A percentile compares a stretch with the other conserved stretches of the same genome.
phyloP scores from a whole-genome alignment of 2,888 invertebrate species.

The Ennomos fuscantarius region DNA sequence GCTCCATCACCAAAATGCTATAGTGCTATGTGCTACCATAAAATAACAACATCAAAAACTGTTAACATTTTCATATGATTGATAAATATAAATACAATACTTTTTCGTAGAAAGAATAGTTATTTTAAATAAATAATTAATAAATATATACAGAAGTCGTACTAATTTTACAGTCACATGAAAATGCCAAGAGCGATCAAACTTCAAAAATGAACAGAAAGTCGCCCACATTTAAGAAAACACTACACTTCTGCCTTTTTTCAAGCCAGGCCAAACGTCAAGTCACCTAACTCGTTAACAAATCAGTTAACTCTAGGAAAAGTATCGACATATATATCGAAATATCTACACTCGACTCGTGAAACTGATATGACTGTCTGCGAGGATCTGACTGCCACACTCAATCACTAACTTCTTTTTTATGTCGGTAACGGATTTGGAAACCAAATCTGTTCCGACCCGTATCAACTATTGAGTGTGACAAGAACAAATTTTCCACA shows the following conservation, averaged over 20 bases:
- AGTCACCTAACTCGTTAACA: background rate
- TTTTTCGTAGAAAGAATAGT: too few species aligned
- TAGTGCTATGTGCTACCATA: slow-evolving; percentile 73
- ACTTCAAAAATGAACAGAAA: slow-evolving; percentile 39
- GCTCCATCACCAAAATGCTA: slow-evolving; percentile 71
- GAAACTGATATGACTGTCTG: slow-evolving; percentile 4
- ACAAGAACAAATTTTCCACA: too few species aligned
- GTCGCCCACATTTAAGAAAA: slow-evolving; percentile 33
- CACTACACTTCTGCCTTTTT: slow-evolving; percentile 37
- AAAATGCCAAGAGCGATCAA: slow-evolving; percentile 43
- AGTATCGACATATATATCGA: too few species aligned
- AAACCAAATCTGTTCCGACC: too few species aligned
- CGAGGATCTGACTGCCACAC: too few species aligned
- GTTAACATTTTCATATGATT: slow-evolving; percentile 23
- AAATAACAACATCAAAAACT: slow-evolving; percentile 52
- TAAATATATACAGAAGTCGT: slow-evolving; percentile 13
- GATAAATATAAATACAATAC: background rate
- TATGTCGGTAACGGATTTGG: too few species aligned
- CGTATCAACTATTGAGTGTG: too few species aligned
- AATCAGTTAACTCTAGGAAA: background rate
- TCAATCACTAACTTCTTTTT: too few species aligned
- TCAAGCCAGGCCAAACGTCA: slow-evolving; percentile 34
- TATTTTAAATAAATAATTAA: background rate
- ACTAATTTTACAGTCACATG: slow-evolving; percentile 36
- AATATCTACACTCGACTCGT: background rate